Evolutionary conservation across 1,140 invertebrate species (phyloP).

Genomic region (Bacillus rossius): DNA sequence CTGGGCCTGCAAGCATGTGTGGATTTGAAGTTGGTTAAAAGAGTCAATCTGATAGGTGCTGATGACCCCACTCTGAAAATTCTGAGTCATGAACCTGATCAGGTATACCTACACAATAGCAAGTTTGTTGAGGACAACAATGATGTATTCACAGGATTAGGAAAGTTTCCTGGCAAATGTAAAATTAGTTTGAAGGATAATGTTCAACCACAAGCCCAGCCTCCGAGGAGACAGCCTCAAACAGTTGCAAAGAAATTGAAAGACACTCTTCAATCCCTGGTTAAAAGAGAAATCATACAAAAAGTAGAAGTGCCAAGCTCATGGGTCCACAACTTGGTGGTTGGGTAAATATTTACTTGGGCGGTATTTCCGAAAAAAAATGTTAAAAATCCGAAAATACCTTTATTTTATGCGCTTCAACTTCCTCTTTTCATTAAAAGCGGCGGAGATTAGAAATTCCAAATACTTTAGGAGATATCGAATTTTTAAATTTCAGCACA

Average conservation of each 20-base stretch:
- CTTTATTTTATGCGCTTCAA: too few species aligned
- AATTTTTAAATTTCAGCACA: too few species aligned
- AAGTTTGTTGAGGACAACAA: background rate
- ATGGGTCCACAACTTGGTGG: constrained; percentile 10
- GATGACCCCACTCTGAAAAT: background rate
- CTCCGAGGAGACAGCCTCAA: constrained; percentile 35
- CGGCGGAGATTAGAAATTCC: too few species aligned
- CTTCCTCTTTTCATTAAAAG: too few species aligned
- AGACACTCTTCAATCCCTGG: constrained; percentile 28
- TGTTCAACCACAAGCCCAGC: constrained; percentile 27
- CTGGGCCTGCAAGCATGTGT: constrained; percentile 14
- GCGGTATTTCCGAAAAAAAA: too few species aligned
- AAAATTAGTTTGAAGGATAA: constrained; percentile 21
- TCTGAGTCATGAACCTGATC: background rate
- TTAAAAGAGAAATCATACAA: constrained; percentile 15
- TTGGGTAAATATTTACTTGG: constrained; percentile 38
- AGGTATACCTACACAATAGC: too few species aligned
- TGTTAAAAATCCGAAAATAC: too few species aligned
- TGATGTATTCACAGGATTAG: constrained; percentile 1
- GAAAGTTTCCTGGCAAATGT: constrained; percentile 10
- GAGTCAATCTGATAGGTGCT: background rate
- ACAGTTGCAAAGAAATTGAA: constrained; percentile 30
- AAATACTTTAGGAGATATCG: too few species aligned
- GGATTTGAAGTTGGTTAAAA: constrained; percentile 12
- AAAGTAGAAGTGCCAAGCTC: constrained; percentile 10